Conservation (phyloP, 1,140 invertebrate genomes). For the Temnothorax curvispinosus region DNA sequence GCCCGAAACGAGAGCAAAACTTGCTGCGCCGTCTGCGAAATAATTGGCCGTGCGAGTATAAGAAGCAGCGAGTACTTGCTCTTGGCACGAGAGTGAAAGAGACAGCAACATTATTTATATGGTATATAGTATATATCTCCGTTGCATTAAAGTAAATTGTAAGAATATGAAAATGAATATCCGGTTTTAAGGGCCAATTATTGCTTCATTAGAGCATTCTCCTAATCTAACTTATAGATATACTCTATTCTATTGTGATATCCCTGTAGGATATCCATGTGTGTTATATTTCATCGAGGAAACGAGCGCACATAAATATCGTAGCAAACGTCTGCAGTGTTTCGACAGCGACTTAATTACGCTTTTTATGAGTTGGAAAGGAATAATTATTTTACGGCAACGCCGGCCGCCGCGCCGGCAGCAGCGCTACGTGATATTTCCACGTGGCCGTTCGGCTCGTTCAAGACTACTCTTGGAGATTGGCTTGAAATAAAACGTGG, state of each 20-base stretch:
- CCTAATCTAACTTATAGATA: neutral
- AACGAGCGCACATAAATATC: constrained; percentile 12
- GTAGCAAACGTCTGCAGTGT: neutral
- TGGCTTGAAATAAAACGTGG: constrained; percentile 28
- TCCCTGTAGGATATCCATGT: neutral
- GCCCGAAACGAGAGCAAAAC: neutral
- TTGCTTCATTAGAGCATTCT: neutral
- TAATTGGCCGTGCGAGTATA: constrained; percentile 8
- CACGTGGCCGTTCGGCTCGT: constrained; percentile 5
- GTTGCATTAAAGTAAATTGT: neutral
- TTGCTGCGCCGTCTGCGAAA: constrained; percentile 12
- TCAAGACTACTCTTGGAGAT: constrained; percentile 16
- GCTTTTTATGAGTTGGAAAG: neutral
- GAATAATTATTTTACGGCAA: constrained; percentile 42
- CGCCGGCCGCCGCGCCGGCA: neutral
- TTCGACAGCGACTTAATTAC: constrained; percentile 45
- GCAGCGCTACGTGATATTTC: constrained; percentile 27
- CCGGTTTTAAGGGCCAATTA: neutral
- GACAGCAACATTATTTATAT: neutral
- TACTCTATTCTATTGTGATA: too few relatives aligned
- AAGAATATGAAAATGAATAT: neutral
- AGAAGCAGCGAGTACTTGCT: neutral
- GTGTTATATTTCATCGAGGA: neutral
- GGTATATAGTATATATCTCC: neutral
- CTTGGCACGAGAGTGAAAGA: neutral